Evolutionary conservation across 1,140 invertebrate genomes (phyloP), one percentile per base, ranked within the genome.

Genomic region (Laodelphax striatellus): DNA sequence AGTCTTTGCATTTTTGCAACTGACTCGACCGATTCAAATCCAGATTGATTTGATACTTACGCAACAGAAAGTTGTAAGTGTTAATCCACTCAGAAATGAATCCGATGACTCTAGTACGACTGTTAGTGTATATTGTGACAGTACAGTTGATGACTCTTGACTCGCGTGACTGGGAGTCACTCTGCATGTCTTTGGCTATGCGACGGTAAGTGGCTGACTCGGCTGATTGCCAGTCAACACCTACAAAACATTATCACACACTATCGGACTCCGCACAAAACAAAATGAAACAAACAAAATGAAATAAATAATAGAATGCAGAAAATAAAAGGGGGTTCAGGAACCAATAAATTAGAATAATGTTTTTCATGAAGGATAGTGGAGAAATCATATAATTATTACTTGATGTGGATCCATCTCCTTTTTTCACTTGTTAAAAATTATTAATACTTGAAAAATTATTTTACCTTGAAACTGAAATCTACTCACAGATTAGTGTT

Each of bases 21-120:
- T 38, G 5, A 38, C 11, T 13, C 34, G 3, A 28, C 11, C 34
- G 10, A 38, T 2, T 38, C 10, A 38, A 38, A 38, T 9, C 3
- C 9, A 38, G 11, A 38, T 38, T 5, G 24, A 8, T 13, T 38
- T 13, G 11, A 13, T 70, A 77, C 78, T 79, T 75, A 83, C 82
- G 75, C 70, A 75, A 72, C 59, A 83, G 72, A 68, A 80, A 83
- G 57, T 73, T 70, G 68, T 77, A 80, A 28, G 80, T 79, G 67
- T 75, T 77, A 70, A 84, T 82, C 81, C 82, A 84, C 62, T 84
- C 80, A 43, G 79, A 80, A 61, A 84, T 70, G 69, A 83, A 81
- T 59, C 81, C 81, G 64, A 82, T 75, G 62, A 80, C 72, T 53
- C 72, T 68, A 55, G 72, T 72, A 63, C 76, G 72, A 64, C 75